These are phyloP conservation scores for Capreolus pygargus DNA, from an alignment of 2,113 vertebrate species.

Conservation along the genomic window DNA sequence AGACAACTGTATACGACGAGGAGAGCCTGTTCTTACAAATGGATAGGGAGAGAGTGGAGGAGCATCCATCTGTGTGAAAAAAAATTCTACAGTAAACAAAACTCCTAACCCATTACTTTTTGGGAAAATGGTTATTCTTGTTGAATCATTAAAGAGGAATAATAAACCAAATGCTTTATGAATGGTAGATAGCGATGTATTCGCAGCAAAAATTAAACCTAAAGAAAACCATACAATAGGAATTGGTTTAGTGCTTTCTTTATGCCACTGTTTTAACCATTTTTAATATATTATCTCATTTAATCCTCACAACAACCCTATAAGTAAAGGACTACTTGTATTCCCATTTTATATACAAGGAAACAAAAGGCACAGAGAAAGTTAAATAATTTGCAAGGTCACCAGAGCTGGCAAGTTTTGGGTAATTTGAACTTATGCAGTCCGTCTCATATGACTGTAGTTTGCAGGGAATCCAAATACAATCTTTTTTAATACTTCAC, in stretches of 20 bases:
- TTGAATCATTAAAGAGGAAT: neutral
- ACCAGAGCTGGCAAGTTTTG: neutral
- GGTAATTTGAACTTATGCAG: neutral
- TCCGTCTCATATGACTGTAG: neutral
- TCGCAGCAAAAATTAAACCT: neutral
- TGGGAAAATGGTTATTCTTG: neutral
- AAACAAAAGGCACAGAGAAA: neutral
- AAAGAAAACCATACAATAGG: neutral
- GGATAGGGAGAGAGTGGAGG: conserved; percentile 92
- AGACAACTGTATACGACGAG: conserved; percentile 91
- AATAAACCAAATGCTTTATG: neutral
- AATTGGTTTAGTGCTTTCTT: neutral
- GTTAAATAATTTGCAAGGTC: neutral
- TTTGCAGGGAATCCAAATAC: neutral
- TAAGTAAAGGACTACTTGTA: neutral
- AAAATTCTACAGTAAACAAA: neutral
- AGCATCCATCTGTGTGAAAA: conserved; percentile 80
- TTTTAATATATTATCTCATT: neutral
- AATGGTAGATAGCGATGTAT: neutral
- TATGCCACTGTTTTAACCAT: neutral
- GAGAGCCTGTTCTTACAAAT: conserved; percentile 85
- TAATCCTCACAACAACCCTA: neutral
- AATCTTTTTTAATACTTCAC: neutral
- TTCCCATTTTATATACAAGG: neutral
- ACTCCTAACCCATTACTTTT: neutral